phyloP scores from a whole-genome alignment of 2,888 invertebrate species.

The Meandrusa payeni region DNA sequence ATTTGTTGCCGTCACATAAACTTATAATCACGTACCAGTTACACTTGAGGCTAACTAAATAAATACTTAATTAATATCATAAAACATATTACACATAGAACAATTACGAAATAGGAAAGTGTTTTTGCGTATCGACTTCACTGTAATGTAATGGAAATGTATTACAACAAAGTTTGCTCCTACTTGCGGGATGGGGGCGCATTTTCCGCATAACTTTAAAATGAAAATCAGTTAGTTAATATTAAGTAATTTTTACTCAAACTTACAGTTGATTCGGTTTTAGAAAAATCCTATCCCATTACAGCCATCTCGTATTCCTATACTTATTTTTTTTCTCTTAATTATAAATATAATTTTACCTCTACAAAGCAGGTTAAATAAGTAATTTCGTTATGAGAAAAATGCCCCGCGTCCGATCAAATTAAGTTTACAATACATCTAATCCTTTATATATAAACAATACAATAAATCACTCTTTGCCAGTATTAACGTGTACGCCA shows the following conservation, averaged over 20 bases:
- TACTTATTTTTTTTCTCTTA: neutral
- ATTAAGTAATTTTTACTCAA: neutral
- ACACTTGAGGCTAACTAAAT: constrained; percentile 59
- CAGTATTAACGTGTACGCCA: constrained; percentile 21
- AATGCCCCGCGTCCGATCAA: constrained; percentile 35
- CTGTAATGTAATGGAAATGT: constrained; percentile 36
- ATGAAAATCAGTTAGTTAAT: neutral
- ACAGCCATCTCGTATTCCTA: too few species aligned
- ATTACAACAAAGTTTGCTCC: constrained; percentile 30
- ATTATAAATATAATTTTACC: neutral
- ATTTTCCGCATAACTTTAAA: constrained; percentile 24
- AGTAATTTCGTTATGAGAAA: constrained; percentile 21
- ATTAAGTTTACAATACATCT: constrained; percentile 41
- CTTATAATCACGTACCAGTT: constrained; percentile 28
- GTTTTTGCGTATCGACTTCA: constrained; percentile 29
- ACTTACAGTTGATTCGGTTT: too few species aligned
- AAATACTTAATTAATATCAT: constrained; percentile 74
- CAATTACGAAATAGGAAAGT: constrained; percentile 37
- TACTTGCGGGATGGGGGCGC: constrained; percentile 24
- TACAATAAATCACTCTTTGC: constrained; percentile 31
- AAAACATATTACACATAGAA: constrained; percentile 60
- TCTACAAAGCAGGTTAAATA: constrained; percentile 1
- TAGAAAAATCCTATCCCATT: too few species aligned
- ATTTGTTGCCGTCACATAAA: constrained; percentile 20
- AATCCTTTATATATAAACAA: constrained; percentile 41